Evolutionary conservation across 2,888 invertebrate species (phyloP).

Genomic region (Boloria selene): DNA sequence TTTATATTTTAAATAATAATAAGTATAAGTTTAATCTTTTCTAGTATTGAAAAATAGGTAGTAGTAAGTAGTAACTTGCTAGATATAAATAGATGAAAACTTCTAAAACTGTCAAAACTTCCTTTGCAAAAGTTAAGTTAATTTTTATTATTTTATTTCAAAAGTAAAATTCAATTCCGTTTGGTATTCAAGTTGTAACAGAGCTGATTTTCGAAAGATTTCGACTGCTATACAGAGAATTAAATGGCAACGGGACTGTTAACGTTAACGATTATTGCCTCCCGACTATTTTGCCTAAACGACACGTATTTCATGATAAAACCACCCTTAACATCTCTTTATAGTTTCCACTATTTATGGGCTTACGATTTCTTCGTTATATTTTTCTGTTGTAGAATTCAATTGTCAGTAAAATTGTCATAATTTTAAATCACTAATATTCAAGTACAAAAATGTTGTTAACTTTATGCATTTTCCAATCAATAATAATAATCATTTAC

Average conservation of each 20-base stretch:
- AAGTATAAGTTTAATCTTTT: no score
- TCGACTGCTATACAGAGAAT: constrained; percentile 51
- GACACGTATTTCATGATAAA: constrained; percentile 63
- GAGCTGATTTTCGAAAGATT: constrained; percentile 51
- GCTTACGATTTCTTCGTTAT: constrained; percentile 22
- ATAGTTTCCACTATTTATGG: constrained; percentile 38
- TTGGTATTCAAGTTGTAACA: constrained; percentile 12
- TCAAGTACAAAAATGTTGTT: no score
- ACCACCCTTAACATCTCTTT: constrained; percentile 50
- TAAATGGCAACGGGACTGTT: constrained; percentile 57
- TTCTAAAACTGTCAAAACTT: constrained; percentile 5
- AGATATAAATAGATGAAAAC: constrained; percentile 5
- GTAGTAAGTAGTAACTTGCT: constrained; percentile 4
- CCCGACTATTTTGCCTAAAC: constrained; percentile 62
- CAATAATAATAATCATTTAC: no score
- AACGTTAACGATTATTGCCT: constrained; percentile 70
- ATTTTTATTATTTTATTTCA: constrained; percentile 1
- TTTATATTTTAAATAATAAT: no score
- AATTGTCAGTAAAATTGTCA: no score
- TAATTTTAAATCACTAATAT: no score
- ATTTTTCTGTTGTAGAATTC: neutral
- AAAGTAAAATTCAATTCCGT: constrained; percentile 13
- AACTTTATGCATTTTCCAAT: no score
- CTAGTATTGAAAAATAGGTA: neutral
- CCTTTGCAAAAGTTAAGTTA: neutral